Conservation (phyloP, 2,888 invertebrate species). For the Gonocerus acuteangulatus region DNA sequence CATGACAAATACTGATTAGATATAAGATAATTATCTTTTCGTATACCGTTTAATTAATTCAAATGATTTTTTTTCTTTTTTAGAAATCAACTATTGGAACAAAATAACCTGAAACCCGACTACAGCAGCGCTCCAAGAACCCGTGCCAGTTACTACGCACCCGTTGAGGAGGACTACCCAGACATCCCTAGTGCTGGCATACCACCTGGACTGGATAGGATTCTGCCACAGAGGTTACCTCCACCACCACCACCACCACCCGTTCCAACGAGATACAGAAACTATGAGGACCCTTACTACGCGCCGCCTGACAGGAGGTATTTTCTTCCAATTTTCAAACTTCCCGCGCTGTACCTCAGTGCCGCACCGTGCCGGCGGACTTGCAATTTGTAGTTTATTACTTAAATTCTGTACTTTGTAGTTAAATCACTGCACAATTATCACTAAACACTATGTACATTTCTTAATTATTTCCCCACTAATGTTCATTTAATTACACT, state of each 20-base stretch:
- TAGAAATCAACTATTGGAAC: slow-evolving; percentile 29
- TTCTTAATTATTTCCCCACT: no score
- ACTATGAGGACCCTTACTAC: not conserved
- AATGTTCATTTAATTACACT: no score
- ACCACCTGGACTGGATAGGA: slow-evolving; percentile 8
- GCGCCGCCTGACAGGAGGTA: not conserved
- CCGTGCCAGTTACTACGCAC: slow-evolving; percentile 32
- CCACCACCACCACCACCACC: slow-evolving; percentile 21
- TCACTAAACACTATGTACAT: no score
- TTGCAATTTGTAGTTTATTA: no score
- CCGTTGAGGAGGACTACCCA: slow-evolving; percentile 31
- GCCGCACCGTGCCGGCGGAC: no score
- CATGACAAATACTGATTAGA: no score
- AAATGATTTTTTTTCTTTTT: not conserved
- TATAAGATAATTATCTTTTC: no score
- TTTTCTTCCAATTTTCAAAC: no score
- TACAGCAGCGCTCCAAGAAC: slow-evolving; percentile 7
- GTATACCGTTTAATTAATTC: no score
- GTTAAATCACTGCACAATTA: no score
- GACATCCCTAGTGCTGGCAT: slow-evolving; percentile 31
- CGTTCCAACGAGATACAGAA: slow-evolving; percentile 9
- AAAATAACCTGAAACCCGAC: slow-evolving; percentile 32
- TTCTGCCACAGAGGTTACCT: not conserved
- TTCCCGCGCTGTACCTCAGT: no score
- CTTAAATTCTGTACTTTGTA: no score